A percentile compares a stretch with the other conserved stretches of the same genome.
These are phyloP conservation scores for Pomatorhinus ruficollis DNA, from an alignment of 2,113 vertebrate genomes.

Conservation along the genomic window DNA sequence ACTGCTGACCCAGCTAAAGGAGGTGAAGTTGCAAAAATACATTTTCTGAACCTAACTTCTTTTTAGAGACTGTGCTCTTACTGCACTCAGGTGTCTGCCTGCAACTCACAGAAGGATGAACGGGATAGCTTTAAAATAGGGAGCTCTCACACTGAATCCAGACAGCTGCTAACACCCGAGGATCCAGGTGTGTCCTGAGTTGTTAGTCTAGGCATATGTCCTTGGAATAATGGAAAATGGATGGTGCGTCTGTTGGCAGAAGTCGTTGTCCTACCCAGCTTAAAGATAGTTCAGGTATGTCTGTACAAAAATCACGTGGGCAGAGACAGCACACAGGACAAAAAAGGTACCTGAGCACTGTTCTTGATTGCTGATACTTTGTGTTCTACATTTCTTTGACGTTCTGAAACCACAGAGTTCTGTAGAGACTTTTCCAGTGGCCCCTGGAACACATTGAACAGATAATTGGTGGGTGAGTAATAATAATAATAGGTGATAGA, in stretches of 20 bases:
- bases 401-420: conserved; percentile 85
- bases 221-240: not conserved
- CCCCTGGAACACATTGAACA: conserved; percentile 76
- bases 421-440: conserved; percentile 91
- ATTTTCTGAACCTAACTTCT: not conserved
- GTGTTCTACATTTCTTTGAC: conserved; percentile 89
- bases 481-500: not conserved
- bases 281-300: not conserved
- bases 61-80: not conserved
- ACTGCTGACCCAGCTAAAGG: not conserved
- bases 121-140: not conserved
- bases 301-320: not conserved
- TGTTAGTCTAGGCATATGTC: not conserved
- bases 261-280: not conserved
- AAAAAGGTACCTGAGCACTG: conserved; percentile 84
- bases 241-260: not conserved
- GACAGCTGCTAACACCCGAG: not conserved
- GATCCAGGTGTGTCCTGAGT: not conserved
- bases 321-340: not conserved
- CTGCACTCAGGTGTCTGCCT: not conserved
- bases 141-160: not conserved
- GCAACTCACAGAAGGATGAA: not conserved
- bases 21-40: not conserved
- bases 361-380: conserved; percentile 87
- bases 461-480: not conserved